Percentiles rank a stretch among this genome's conserved stretches.
Evolutionary conservation across 2,113 vertebrate genomes (phyloP).

Genomic region (Ctenomys sociabilis): DNA sequence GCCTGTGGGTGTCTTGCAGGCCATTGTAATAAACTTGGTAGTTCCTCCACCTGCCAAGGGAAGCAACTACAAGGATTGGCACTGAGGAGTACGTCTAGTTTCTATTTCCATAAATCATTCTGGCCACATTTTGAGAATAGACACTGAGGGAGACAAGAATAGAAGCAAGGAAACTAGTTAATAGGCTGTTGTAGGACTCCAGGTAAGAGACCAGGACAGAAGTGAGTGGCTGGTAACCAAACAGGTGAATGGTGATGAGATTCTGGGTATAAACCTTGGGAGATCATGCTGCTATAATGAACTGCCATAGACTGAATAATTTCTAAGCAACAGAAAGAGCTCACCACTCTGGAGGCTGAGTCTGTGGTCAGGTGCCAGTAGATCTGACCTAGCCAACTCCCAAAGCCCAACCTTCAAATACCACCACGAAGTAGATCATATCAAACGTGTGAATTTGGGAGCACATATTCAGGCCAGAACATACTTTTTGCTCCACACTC

Average conservation of each 20-base stretch:
- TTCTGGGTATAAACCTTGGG: not conserved
- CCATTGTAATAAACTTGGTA: not conserved
- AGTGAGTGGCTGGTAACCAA: not conserved
- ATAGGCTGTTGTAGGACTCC: not conserved
- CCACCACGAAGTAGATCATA: not conserved
- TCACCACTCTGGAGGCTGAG: not conserved
- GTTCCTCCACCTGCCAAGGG: not conserved
- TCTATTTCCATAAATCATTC: not conserved
- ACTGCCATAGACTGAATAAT: not conserved
- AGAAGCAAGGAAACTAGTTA: not conserved
- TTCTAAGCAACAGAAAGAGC: not conserved
- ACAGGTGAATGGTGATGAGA: not conserved
- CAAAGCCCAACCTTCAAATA: not conserved
- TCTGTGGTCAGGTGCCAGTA: not conserved
- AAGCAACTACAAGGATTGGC: not conserved
- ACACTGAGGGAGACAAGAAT: not conserved
- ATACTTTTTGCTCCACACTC: not conserved
- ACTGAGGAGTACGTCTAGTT: not conserved
- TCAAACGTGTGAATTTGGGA: not conserved
- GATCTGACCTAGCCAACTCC: not conserved
- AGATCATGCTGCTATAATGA: not conserved
- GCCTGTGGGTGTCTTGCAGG: not conserved
- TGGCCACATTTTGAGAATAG: not conserved
- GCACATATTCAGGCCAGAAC: not conserved
- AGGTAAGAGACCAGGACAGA: not conserved